These are phyloP conservation scores for Junco hyemalis DNA, from an alignment of 2,113 vertebrate genomes.

Conservation along the genomic window DNA sequence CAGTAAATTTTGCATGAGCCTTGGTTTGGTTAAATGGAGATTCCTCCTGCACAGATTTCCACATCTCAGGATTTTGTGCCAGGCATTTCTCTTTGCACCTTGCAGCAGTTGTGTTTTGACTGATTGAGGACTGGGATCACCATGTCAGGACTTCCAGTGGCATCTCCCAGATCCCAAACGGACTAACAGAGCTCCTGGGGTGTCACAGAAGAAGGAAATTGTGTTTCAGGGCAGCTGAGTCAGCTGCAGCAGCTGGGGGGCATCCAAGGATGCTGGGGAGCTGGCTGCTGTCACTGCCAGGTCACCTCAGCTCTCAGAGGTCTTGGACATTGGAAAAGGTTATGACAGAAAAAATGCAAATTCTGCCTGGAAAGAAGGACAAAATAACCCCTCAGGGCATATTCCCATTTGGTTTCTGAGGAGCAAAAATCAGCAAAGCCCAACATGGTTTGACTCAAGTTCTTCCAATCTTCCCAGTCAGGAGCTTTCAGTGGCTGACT, in stretches of 20 bases:
- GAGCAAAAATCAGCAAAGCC: neutral
- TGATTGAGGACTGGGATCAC: neutral
- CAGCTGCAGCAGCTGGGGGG: neutral
- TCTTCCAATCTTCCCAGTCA: neutral
- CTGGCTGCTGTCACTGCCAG: neutral
- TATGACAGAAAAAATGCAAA: neutral
- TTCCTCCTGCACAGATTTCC: neutral
- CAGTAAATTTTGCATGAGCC: neutral
- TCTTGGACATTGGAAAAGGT: neutral
- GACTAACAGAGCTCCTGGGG: neutral
- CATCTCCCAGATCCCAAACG: accelerated
- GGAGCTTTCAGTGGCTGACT: neutral
- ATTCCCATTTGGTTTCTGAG: neutral
- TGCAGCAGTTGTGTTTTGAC: neutral
- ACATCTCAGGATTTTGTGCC: accelerated
- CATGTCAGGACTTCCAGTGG: neutral
- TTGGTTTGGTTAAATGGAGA: neutral
- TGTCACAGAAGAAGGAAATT: neutral
- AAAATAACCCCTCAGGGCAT: neutral
- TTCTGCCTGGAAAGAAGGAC: neutral
- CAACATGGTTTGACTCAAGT: neutral
- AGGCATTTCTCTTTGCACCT: no score
- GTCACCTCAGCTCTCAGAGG: neutral
- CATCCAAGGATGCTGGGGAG: neutral
- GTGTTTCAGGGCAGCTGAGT: neutral